Percentiles rank a stretch among this genome's conserved stretches.
phyloP scores from a whole-genome alignment of 1,140 invertebrate genomes.

The Lepidurus couesii region DNA sequence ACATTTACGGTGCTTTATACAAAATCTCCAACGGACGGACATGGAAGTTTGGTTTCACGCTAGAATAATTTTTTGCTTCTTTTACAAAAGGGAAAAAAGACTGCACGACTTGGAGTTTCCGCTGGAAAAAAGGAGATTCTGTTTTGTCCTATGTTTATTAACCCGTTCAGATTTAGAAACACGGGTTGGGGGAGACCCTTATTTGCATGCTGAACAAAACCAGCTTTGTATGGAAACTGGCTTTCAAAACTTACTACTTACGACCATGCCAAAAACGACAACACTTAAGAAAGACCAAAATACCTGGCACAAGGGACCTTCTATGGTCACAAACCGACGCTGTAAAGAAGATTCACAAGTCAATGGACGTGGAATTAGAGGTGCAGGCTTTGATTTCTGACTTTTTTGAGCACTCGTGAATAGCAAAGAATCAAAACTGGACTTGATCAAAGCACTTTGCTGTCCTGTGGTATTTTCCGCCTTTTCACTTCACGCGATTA shows the following conservation, averaged over 20 bases:
- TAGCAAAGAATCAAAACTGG: too few relatives aligned
- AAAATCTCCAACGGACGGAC: neutral
- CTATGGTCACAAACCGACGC: neutral
- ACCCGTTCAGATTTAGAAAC: neutral
- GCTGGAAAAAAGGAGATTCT: neutral
- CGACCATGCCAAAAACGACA: slow-evolving; percentile 4
- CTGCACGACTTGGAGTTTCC: neutral
- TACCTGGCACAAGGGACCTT: neutral
- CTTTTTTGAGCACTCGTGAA: too few relatives aligned
- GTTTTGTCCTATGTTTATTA: neutral
- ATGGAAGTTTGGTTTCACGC: slow-evolving; percentile 14
- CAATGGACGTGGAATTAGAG: neutral
- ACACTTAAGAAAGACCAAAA: neutral
- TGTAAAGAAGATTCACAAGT: neutral
- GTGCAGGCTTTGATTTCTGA: too few relatives aligned
- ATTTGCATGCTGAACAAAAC: neutral
- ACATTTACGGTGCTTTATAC: neutral
- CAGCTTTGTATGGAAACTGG: neutral
- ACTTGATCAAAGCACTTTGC: too few relatives aligned
- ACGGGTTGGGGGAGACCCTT: neutral
- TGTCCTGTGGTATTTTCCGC: neutral
- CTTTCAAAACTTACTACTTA: neutral
- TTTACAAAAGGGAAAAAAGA: neutral
- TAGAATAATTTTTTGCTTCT: neutral
- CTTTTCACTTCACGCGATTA: neutral